Conservation (phyloP, 37 sponge, comb jelly and placozoan species). For the Beroe ovata region DNA sequence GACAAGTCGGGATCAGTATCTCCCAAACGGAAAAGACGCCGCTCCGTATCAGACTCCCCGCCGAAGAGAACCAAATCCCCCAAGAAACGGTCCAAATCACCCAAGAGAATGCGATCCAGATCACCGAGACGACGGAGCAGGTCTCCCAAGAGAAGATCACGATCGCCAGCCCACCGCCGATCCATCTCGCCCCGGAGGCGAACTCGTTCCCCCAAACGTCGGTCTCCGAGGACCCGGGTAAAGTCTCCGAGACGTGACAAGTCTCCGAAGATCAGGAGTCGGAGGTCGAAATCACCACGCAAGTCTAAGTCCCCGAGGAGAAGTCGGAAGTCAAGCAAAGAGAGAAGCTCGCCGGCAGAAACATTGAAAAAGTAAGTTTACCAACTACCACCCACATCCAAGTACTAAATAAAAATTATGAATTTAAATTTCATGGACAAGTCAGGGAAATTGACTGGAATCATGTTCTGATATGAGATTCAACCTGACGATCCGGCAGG, state of each 20-base stretch:
- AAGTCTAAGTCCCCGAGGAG: conserved; percentile 11
- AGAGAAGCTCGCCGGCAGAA: not conserved
- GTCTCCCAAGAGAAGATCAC: conserved; percentile 14
- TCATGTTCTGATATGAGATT: too few species aligned
- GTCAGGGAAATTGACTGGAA: too few species aligned
- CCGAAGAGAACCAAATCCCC: not conserved
- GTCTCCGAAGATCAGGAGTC: not conserved
- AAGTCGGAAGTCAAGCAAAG: not conserved
- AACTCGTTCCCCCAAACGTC: not conserved
- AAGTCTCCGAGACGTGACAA: not conserved
- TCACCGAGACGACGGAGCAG: conserved; percentile 21
- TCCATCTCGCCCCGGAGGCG: not conserved
- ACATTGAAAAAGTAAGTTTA: not conserved
- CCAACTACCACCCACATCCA: not conserved
- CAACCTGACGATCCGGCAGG: not conserved
- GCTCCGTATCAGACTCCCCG: too few species aligned
- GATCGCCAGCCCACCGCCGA: not conserved
- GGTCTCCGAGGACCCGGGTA: not conserved
- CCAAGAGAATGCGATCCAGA: too few species aligned
- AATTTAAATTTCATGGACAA: not conserved
- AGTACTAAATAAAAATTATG: not conserved
- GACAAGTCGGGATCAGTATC: too few species aligned
- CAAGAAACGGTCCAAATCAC: not conserved
- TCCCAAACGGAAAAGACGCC: too few species aligned
- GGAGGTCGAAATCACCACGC: not conserved